Conservation (phyloP, 2,888 invertebrate species). For the Agelastica alni region DNA sequence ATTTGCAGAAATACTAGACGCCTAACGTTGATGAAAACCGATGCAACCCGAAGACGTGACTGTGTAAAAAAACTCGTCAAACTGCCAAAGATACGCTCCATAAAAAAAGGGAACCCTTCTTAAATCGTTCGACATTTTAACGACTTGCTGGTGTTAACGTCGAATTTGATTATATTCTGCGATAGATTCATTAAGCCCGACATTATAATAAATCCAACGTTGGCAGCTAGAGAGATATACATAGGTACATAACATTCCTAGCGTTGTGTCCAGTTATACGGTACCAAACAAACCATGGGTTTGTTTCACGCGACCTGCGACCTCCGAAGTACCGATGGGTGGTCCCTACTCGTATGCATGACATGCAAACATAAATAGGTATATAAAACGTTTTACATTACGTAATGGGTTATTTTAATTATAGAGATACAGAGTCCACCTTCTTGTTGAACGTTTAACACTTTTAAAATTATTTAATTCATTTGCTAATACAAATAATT, state of each 20-base stretch:
- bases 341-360: conserved; percentile 30
- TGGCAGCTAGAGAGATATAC: conserved; percentile 15
- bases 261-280: conserved; percentile 6
- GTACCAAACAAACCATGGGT: conserved; percentile 33
- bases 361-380: conserved; percentile 6
- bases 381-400: conserved; percentile 4
- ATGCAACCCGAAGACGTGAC: neutral
- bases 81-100: conserved; percentile 4
- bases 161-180: conserved; percentile 35
- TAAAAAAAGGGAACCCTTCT: conserved; percentile 18
- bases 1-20: no score
- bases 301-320: conserved; percentile 38
- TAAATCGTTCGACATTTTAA: conserved; percentile 34
- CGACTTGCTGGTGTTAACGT: conserved; percentile 38
- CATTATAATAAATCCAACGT: conserved; percentile 23
- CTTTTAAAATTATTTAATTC: neutral
- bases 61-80: conserved; percentile 9
- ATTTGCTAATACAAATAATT: no score
- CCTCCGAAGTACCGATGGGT: conserved; percentile 35
- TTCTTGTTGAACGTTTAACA: neutral
- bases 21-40: conserved; percentile 1
- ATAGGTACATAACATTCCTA: conserved; percentile 19
- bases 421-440: neutral
- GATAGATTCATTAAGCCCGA: conserved; percentile 21
- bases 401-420: conserved; percentile 4